Evolutionary conservation across 2,888 invertebrate genomes (phyloP).

Genomic region (Luperina testacea): DNA sequence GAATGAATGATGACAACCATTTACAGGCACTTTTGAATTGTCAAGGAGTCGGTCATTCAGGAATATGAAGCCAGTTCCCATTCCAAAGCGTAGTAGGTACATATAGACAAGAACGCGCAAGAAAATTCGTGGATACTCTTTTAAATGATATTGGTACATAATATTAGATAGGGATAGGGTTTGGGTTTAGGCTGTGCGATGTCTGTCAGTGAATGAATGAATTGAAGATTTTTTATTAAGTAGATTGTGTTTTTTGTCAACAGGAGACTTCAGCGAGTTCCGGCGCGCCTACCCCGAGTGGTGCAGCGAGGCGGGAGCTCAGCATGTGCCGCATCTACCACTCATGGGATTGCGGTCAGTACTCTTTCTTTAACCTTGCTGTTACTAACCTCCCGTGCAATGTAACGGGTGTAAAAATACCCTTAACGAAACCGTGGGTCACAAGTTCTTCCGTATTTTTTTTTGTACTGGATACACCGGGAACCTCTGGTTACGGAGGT

Average conservation of each 20-base stretch:
- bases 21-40: background rate
- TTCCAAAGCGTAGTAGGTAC: background rate
- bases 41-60: background rate
- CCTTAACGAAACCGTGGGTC: background rate
- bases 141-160: no score
- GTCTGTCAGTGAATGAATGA: background rate
- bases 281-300: constrained; percentile 96
- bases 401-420: background rate
- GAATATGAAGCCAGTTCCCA: background rate
- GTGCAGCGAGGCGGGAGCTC: constrained; percentile 95
- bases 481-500: background rate
- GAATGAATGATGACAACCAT: background rate
- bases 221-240: background rate
- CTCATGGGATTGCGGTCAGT: constrained; percentile 90
- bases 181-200: no score
- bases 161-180: no score
- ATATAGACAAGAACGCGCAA: background rate
- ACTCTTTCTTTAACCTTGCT: background rate
- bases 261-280: constrained; percentile 97
- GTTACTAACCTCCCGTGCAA: background rate
- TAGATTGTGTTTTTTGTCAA: constrained; percentile 23
- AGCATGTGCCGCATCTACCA: constrained; percentile 90
- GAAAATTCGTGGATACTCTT: background rate
- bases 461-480: background rate
- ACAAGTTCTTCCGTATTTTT: background rate